Conservation (phyloP, 2,797 vertebrate genomes). For the Babyrousa celebensis region DNA sequence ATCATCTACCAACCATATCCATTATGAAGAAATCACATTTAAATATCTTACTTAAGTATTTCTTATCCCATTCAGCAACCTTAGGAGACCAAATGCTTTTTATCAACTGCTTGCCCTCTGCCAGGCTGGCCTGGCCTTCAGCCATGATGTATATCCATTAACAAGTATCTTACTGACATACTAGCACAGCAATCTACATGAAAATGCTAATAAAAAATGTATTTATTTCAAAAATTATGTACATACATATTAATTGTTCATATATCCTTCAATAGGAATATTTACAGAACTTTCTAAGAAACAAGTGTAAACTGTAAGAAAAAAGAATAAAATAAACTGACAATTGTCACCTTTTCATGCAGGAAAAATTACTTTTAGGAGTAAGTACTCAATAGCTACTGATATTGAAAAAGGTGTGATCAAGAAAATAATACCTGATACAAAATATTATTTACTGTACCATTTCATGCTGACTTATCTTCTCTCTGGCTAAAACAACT, state of each 20-base stretch:
- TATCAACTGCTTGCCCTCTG: not conserved
- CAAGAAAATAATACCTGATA: constrained; percentile 61
- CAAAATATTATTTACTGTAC: constrained; percentile 16
- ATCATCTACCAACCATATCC: not conserved
- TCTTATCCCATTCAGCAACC: not conserved
- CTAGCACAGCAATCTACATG: not conserved
- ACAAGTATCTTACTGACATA: not conserved
- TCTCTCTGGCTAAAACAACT: constrained; percentile 45
- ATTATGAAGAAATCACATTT: constrained; percentile 3
- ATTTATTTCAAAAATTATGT: not conserved
- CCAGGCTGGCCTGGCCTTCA: not conserved
- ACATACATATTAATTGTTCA: constrained; percentile 21
- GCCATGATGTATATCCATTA: not conserved
- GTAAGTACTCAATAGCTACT: constrained; percentile 31
- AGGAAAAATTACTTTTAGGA: constrained; percentile 13
- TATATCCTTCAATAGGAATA: constrained; percentile 16
- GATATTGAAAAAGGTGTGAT: not conserved
- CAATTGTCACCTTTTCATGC: not conserved
- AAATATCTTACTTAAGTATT: constrained; percentile 31
- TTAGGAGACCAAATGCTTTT: not conserved
- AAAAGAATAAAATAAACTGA: not conserved
- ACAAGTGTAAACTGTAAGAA: constrained; percentile 37
- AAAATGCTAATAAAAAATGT: constrained; percentile 14
- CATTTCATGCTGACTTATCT: constrained; percentile 17
- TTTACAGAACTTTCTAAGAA: not conserved